These are phyloP conservation scores for Aurelia aurita complex sp. Pacific DNA, from an alignment of 30 jellyfish, hydroid and myxozoan species.

Conservation along the genomic window DNA sequence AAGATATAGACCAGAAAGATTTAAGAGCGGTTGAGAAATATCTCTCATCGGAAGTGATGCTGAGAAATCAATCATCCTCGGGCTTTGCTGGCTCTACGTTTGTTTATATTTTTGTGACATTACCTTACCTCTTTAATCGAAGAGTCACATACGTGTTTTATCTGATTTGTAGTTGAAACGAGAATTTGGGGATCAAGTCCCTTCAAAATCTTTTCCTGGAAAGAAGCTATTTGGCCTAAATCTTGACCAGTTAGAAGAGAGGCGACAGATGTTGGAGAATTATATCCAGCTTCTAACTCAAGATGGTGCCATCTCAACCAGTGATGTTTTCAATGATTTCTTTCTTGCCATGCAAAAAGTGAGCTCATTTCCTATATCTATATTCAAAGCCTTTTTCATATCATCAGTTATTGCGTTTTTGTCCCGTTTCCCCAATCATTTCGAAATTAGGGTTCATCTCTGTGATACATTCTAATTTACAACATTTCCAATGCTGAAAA, in stretches of 20 bases:
- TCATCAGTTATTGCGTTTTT: too few relatives aligned
- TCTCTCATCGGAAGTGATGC: too few relatives aligned
- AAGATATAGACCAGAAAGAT: too few relatives aligned
- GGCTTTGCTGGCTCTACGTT: neutral
- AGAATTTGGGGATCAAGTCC: conserved; percentile 73
- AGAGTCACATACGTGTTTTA: neutral
- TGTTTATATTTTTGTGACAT: neutral
- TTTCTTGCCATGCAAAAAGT: conserved; percentile 83
- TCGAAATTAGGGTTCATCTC: too few relatives aligned
- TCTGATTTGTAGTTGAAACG: conserved; percentile 59
- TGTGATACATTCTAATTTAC: too few relatives aligned
- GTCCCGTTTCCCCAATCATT: too few relatives aligned
- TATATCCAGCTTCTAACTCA: conserved; percentile 74
- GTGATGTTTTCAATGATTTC: conserved; percentile 74
- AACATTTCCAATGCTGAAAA: too few relatives aligned
- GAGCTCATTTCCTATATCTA: neutral
- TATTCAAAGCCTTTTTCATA: too few relatives aligned
- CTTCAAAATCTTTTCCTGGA: conserved; percentile 79
- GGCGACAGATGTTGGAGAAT: conserved; percentile 77
- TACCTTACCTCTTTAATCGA: neutral
- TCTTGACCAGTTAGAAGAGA: conserved; percentile 84
- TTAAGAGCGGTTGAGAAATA: too few relatives aligned
- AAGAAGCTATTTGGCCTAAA: conserved; percentile 79
- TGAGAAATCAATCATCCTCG: too few relatives aligned
- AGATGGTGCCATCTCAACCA: conserved; percentile 73